Conservation (phyloP, 2,888 invertebrate species). For the Embidobia sp. region DNA sequence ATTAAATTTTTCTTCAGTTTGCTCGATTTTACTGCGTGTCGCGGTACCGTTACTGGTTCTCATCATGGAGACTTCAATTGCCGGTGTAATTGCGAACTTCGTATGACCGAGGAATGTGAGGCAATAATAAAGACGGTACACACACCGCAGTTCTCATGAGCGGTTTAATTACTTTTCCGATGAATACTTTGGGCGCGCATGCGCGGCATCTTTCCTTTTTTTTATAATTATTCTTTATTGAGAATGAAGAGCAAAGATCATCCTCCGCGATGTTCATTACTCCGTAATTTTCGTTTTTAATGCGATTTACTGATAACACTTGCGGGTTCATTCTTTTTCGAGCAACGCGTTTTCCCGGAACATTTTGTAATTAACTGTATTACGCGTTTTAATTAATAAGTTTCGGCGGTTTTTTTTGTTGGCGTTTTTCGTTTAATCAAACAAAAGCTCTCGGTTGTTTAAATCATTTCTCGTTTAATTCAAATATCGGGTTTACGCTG, state of each 20-base stretch:
- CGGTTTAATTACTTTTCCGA: constrained; percentile 56
- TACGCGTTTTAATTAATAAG: constrained; percentile 29
- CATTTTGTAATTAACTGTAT: constrained; percentile 39
- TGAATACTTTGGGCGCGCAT: constrained; percentile 43
- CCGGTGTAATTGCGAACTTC: constrained; percentile 73
- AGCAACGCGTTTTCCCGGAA: constrained; percentile 6
- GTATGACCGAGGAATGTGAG: constrained; percentile 61
- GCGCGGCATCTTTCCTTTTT: constrained; percentile 24
- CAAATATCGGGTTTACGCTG: too few species aligned
- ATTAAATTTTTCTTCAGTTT: constrained; percentile 34
- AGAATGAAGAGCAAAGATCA: constrained; percentile 39
- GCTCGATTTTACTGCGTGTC: constrained; percentile 51
- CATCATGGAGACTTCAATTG: constrained; percentile 71
- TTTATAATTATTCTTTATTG: constrained; percentile 53
- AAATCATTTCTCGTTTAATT: too few species aligned
- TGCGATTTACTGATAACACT: constrained; percentile 40
- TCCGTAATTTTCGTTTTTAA: constrained; percentile 42
- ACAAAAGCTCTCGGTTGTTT: too few species aligned
- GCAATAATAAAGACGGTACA: constrained; percentile 64
- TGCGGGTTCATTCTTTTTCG: constrained; percentile 2
- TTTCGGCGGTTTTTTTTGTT: constrained; percentile 4
- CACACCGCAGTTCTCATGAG: constrained; percentile 63
- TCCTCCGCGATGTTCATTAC: constrained; percentile 23
- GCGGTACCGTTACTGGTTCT: constrained; percentile 52
- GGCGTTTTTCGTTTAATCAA: constrained; percentile 30